phyloP scores from a whole-genome alignment of 2,113 vertebrate genomes.

The Semnornis frantzii region DNA sequence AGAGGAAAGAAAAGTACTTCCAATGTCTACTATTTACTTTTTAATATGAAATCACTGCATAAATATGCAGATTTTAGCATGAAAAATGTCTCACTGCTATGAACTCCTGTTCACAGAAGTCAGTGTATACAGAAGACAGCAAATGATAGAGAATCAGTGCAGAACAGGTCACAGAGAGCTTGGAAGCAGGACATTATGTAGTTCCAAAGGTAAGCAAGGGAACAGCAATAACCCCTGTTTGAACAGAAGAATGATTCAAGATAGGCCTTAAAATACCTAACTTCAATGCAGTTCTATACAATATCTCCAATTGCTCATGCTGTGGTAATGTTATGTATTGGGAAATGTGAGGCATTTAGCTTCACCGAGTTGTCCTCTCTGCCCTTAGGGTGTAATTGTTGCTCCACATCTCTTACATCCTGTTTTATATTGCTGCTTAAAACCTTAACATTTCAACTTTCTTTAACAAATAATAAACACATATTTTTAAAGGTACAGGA shows the following conservation, averaged over 20 bases:
- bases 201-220: background rate
- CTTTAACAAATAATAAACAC: conserved; percentile 14
- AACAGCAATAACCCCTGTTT: background rate
- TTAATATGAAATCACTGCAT: background rate
- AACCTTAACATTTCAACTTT: conserved; percentile 43
- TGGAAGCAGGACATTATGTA: background rate
- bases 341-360: conserved; percentile 15
- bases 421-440: conserved; percentile 36
- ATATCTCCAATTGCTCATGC: conserved; percentile 41
- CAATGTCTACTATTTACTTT: background rate
- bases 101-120: background rate
- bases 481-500: conserved; percentile 7
- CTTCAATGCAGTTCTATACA: conserved; percentile 23
- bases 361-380: conserved; percentile 20
- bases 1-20: background rate
- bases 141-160: background rate
- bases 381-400: conserved; percentile 53
- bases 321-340: conserved; percentile 59
- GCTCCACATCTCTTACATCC: conserved; percentile 25
- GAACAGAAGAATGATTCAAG: background rate
- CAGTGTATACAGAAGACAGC: background rate
- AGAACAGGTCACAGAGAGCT: background rate
- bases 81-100: background rate
- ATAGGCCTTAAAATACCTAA: conserved; percentile 52
- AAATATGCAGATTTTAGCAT: background rate